Evolutionary conservation across 53 echinoderm and acorn worm genomes (phyloP).

Genomic region (Mesocentrotus franciscanus): DNA sequence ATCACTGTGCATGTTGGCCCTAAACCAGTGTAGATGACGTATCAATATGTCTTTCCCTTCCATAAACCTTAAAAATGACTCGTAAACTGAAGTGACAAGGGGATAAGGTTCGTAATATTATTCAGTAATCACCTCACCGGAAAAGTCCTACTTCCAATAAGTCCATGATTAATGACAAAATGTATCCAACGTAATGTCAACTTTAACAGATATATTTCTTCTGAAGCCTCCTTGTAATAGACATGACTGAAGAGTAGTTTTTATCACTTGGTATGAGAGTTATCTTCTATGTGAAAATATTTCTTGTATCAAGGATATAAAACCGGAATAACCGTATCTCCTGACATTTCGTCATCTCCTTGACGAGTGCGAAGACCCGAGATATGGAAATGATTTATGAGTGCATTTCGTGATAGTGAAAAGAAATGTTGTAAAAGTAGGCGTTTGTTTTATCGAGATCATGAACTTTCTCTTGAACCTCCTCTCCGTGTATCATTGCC

Average conservation of each 20-base stretch:
- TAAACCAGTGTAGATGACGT: too few relatives aligned
- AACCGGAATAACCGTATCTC: background rate
- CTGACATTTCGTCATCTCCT: background rate
- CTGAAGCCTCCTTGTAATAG: background rate
- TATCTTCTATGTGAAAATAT: background rate
- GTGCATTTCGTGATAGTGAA: background rate
- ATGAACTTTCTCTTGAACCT: conserved; percentile 25
- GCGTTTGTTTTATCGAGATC: conserved; percentile 33
- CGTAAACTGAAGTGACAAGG: too few relatives aligned
- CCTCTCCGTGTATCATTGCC: background rate
- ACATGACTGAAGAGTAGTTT: background rate
- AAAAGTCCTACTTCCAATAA: too few relatives aligned
- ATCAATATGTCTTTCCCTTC: too few relatives aligned
- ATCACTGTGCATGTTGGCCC: too few relatives aligned
- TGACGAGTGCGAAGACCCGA: background rate
- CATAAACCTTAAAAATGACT: too few relatives aligned
- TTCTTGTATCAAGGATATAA: background rate
- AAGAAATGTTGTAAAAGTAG: background rate
- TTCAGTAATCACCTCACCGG: too few relatives aligned
- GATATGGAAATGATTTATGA: conserved; percentile 15
- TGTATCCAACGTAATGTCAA: too few relatives aligned
- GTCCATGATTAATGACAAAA: too few relatives aligned
- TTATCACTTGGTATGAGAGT: background rate
- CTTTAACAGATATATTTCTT: too few relatives aligned
- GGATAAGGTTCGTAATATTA: too few relatives aligned